Evolutionary conservation across 2,797 vertebrate genomes (phyloP).

Genomic region (Synaphobranchus kaupii): DNA sequence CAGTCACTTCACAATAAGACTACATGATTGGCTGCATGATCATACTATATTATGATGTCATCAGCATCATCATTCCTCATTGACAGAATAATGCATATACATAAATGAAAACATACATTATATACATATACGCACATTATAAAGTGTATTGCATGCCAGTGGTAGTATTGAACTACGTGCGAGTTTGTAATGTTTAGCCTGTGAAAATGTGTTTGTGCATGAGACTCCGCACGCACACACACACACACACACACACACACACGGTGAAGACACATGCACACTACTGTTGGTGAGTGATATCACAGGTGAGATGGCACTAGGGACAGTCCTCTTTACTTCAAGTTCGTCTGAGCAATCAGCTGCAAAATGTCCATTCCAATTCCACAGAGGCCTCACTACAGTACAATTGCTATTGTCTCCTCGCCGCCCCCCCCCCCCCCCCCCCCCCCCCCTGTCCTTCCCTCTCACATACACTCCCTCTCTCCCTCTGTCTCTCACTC

Average conservation of each 20-base stretch:
- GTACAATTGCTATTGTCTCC: conserved; percentile 86
- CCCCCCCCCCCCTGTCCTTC: conserved; percentile 26
- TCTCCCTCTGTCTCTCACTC: conserved; percentile 28
- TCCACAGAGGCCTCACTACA: conserved; percentile 83
- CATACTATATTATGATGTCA: neutral
- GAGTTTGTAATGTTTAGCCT: neutral
- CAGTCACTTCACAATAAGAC: too few species aligned
- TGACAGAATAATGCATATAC: neutral
- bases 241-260: conserved; percentile 14
- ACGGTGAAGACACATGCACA: neutral
- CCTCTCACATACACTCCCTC: conserved; percentile 51
- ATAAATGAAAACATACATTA: neutral
- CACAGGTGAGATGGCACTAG: conserved; percentile 24
- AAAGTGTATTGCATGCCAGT: neutral
- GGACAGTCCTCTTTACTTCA: neutral
- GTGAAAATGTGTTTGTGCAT: neutral
- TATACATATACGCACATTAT: neutral
- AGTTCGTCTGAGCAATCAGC: conserved; percentile 67
- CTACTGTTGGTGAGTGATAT: conserved; percentile 24
- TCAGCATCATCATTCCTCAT: neutral
- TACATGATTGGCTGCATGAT: neutral
- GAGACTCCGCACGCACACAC: neutral
- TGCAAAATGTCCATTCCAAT: conserved; percentile 82
- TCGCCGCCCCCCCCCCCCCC: conserved; percentile 67
- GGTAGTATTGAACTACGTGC: neutral